phyloP scores from a whole-genome alignment of 2,113 vertebrate genomes.

The Jaculus jaculus region DNA sequence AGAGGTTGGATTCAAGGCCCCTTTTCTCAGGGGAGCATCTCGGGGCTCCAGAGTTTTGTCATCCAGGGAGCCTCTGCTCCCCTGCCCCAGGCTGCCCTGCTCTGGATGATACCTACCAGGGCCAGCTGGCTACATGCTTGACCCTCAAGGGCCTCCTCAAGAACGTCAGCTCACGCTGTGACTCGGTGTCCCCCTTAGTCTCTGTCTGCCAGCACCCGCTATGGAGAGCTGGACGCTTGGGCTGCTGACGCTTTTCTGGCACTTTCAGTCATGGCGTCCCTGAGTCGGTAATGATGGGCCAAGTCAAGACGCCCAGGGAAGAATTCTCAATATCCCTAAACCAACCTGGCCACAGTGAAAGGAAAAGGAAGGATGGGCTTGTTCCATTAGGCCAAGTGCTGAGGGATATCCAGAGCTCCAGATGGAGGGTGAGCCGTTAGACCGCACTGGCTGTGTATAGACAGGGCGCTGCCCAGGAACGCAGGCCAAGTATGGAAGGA shows the following conservation, averaged over 20 bases:
- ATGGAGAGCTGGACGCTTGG: fast-evolving
- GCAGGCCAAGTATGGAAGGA: background rate
- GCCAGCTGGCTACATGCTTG: fast-evolving
- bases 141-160: background rate
- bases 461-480: background rate
- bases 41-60: background rate
- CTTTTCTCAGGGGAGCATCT: too few species aligned
- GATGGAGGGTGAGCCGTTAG: too few species aligned
- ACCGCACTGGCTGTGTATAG: fast-evolving
- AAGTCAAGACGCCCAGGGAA: background rate
- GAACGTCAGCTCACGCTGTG: fast-evolving
- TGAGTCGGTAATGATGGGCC: background rate
- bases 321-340: background rate
- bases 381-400: too few species aligned
- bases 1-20: background rate
- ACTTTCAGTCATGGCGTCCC: background rate
- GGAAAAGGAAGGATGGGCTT: background rate
- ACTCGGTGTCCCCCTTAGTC: background rate
- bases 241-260: background rate
- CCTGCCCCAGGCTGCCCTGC: background rate
- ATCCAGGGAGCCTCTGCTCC: background rate
- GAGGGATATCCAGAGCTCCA: background rate
- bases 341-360: background rate
- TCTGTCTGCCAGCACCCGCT: background rate
- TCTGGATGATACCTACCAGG: background rate